Evolutionary conservation across 2,113 vertebrate species (phyloP), one percentile per base, ranked within the genome.

Genomic region (Polypterus bichir): DNA sequence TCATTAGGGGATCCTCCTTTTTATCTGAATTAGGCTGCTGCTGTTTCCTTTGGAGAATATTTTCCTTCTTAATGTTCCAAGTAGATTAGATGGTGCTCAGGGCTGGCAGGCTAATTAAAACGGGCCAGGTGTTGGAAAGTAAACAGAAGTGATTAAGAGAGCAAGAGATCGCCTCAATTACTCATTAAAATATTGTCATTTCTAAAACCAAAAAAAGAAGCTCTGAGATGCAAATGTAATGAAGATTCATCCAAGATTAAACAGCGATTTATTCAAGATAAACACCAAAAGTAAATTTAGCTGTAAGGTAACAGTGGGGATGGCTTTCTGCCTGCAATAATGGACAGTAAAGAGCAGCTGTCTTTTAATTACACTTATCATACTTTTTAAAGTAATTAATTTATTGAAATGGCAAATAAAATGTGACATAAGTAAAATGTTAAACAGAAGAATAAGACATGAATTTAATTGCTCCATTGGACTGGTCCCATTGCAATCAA

Each of bases 1-100:
- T 84, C 70, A 76, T 79, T 79, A 74, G 76, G 66, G 62, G 57
- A 61, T 65, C n/a, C 59, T 74, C 61, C 63, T 74, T 66, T 76
- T 73, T 71, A 75, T 81, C 73, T 69, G 68, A 59, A 74, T 70
- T 71, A 71, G 67, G 60, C 64, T 64, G 48, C 47, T 60, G 62
- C 44, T 48, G 51, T 60, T 61, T 59, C 48, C 61, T 68, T 74
- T 59, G 46, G 67, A 62, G 66, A 68, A 72, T 45, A 46, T 75
- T 73, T 75, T 69, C 71, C 70, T 69, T 73, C 69, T 69, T 71
- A 70, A 73, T 73, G 72, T 70, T 74, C 70, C 69, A 74, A 73
- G 72, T 76, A 69, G 70, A 74, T 76, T 74, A 76, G 68, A 69
- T 73, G 69, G 72, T 70, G 73, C 74, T 74, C 66, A 64, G 69